Conservation (phyloP, 2,888 invertebrate genomes). For the Drosophila mimetica region DNA sequence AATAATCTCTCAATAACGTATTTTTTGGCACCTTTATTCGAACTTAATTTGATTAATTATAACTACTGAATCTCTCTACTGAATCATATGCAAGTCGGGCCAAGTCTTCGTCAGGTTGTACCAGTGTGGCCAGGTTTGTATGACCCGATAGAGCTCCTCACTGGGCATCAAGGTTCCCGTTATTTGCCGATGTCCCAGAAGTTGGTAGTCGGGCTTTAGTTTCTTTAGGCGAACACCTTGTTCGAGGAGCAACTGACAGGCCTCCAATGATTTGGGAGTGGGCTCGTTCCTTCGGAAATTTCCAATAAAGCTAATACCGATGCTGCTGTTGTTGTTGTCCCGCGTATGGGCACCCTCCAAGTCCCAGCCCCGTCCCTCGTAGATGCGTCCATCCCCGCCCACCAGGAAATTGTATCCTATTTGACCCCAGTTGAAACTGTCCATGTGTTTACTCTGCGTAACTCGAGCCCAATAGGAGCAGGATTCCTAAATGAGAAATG, state of each 20-base stretch:
- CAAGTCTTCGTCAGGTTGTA: slow-evolving; percentile 1
- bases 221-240: slow-evolving; percentile 87
- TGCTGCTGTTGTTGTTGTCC: slow-evolving; percentile 87
- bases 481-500: slow-evolving; percentile 83
- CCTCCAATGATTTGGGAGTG: slow-evolving; percentile 78
- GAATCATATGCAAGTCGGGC: slow-evolving; percentile 16
- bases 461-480: slow-evolving; percentile 85
- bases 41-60: neutral
- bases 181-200: slow-evolving; percentile 89
- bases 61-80: neutral
- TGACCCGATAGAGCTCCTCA: slow-evolving; percentile 86
- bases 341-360: slow-evolving; percentile 89
- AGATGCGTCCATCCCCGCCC: slow-evolving; percentile 91
- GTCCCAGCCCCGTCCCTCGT: slow-evolving; percentile 91
- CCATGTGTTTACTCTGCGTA: slow-evolving; percentile 88
- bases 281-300: slow-evolving; percentile 87
- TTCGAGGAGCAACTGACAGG: slow-evolving; percentile 87
- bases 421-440: slow-evolving; percentile 87
- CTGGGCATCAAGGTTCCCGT: slow-evolving; percentile 89
- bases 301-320: slow-evolving; percentile 90
- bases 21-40: slow-evolving; percentile 18
- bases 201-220: slow-evolving; percentile 87
- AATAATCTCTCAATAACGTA: neutral
- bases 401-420: slow-evolving; percentile 92
- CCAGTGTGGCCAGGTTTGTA: slow-evolving; percentile 89